These are phyloP conservation scores for Toxonevra muliebris DNA, from an alignment of 2,888 invertebrate genomes.

Conservation along the genomic window DNA sequence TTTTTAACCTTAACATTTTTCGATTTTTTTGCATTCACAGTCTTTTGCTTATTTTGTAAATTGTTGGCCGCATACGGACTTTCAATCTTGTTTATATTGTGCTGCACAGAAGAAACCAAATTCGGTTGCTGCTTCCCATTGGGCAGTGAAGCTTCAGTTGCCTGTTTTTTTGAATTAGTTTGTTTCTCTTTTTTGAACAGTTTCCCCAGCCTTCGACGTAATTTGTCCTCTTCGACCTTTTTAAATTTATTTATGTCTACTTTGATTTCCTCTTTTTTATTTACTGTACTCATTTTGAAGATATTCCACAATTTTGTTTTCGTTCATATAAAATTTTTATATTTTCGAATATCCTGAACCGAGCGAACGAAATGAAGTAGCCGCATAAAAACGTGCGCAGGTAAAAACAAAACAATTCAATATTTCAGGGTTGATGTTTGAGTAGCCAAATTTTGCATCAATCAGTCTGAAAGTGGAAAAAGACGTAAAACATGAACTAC, in stretches of 20 bases:
- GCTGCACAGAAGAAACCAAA: background rate
- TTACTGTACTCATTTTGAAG: slow-evolving; percentile 97
- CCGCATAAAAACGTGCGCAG: slow-evolving; percentile 68
- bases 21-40: background rate
- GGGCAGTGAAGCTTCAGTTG: background rate
- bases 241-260: slow-evolving; percentile 1
- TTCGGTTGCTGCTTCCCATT: background rate
- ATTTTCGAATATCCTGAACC: background rate
- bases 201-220: slow-evolving; percentile 32
- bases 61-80: slow-evolving; percentile 10
- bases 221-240: slow-evolving; percentile 33
- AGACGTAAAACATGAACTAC: no score
- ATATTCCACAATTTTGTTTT: slow-evolving; percentile 97
- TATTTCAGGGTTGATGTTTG: no score
- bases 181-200: slow-evolving; percentile 29
- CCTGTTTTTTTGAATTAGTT: background rate
- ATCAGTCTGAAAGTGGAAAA: no score
- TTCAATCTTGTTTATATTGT: background rate
- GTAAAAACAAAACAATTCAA: no score
- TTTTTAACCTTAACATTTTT: slow-evolving; percentile 14
- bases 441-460: no score
- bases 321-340: slow-evolving; percentile 94
- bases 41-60: background rate
- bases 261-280: slow-evolving; percentile 46
- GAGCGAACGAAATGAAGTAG: slow-evolving; percentile 55